Conservation (phyloP, 92 coral and sea anemone genomes). For the Isaurus tuberculatus region DNA sequence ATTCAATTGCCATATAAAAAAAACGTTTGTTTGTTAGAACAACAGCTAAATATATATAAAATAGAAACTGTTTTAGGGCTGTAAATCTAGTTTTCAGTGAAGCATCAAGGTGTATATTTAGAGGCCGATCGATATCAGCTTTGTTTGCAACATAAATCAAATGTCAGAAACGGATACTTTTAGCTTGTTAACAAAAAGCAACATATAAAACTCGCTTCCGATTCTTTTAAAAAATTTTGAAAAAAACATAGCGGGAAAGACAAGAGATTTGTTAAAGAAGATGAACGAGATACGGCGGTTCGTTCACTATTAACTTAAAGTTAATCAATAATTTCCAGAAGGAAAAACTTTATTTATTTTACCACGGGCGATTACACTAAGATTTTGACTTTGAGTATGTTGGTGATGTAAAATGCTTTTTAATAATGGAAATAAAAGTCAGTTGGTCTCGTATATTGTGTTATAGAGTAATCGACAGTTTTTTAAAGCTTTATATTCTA, state of each 20-base stretch:
- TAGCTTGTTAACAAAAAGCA: constrained; percentile 38
- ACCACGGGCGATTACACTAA: constrained; percentile 26
- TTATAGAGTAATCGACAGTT: not conserved
- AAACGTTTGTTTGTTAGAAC: not conserved
- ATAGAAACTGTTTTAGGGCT: not conserved
- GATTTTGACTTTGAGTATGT: constrained; percentile 17
- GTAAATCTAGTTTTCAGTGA: not conserved
- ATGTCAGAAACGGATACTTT: constrained; percentile 22
- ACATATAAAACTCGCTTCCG: constrained; percentile 33
- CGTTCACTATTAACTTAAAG: constrained; percentile 12
- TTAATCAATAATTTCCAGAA: constrained; percentile 34
- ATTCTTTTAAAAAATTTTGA: constrained; percentile 33
- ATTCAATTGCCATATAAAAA: not conserved
- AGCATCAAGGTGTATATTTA: constrained; percentile 9
- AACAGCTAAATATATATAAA: not conserved
- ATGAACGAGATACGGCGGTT: constrained; percentile 26
- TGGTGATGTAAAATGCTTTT: not conserved
- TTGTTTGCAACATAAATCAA: constrained; percentile 38
- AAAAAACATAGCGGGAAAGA: constrained; percentile 13
- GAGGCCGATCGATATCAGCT: constrained; percentile 14
- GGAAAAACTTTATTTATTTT: constrained; percentile 18
- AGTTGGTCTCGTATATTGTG: not conserved
- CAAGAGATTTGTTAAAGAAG: constrained; percentile 24
- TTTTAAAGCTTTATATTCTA: not conserved
- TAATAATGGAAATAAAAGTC: constrained; percentile 31